These are phyloP conservation scores for Gobionotothen gibberifrons DNA, from an alignment of 2,797 vertebrate species.

Conservation along the genomic window DNA sequence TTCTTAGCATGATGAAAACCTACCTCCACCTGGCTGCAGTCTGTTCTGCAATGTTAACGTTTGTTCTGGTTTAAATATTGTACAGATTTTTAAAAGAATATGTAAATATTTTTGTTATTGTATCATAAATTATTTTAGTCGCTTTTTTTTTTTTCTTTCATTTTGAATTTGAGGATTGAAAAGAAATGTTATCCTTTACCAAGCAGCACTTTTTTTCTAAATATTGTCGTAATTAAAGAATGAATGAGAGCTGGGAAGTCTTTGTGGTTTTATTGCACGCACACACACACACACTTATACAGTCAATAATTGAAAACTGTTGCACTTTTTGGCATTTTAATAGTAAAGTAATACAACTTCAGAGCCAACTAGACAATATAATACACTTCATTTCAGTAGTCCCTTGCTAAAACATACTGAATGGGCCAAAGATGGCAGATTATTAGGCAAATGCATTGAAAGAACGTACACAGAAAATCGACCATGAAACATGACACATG, in stretches of 20 bases:
- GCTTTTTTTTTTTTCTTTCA: slow-evolving; percentile 51
- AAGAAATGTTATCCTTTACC: slow-evolving; percentile 65
- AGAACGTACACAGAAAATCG: too few relatives aligned
- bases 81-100: slow-evolving; percentile 56
- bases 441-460: too few relatives aligned
- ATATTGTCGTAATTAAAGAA: slow-evolving; percentile 73
- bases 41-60: slow-evolving; percentile 46
- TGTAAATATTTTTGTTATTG: slow-evolving; percentile 77
- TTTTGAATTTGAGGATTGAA: slow-evolving; percentile 55
- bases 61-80: slow-evolving; percentile 57
- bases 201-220: slow-evolving; percentile 73
- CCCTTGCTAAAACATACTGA: too few relatives aligned
- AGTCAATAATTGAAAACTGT: too few relatives aligned
- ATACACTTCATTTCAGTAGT: too few relatives aligned
- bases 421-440: too few relatives aligned
- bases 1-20: slow-evolving; percentile 69
- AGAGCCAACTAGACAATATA: too few relatives aligned
- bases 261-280: neutral
- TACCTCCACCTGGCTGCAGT: slow-evolving; percentile 81
- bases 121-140: slow-evolving; percentile 85
- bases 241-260: slow-evolving; percentile 35
- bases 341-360: too few relatives aligned
- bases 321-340: too few relatives aligned
- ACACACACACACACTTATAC: neutral
- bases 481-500: too few relatives aligned